Percentiles rank a stretch among this genome's conserved stretches.
These are phyloP conservation scores for Teinopalpus imperialis DNA, from an alignment of 2,888 invertebrate species.

Conservation along the genomic window DNA sequence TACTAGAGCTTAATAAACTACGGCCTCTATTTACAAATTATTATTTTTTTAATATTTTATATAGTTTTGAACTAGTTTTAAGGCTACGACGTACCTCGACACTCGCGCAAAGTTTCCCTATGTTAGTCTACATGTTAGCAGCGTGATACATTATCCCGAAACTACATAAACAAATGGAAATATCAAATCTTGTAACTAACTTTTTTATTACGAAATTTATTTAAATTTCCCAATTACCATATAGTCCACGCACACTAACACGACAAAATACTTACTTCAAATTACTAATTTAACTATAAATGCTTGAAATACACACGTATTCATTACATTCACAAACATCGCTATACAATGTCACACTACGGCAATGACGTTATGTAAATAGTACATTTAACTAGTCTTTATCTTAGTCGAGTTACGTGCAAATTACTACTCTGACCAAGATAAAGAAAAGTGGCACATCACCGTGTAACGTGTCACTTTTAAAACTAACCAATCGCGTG, in stretches of 20 bases:
- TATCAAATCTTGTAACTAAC: slow-evolving; percentile 28
- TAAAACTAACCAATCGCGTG: neutral
- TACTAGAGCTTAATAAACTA: slow-evolving; percentile 66
- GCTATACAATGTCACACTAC: slow-evolving; percentile 65
- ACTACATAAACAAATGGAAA: slow-evolving; percentile 31
- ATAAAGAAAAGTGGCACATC: neutral
- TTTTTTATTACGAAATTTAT: slow-evolving; percentile 18
- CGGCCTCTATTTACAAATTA: slow-evolving; percentile 67
- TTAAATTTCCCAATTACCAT: slow-evolving; percentile 27
- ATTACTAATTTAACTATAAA: slow-evolving; percentile 67
- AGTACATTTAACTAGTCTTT: neutral
- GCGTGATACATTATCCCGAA: slow-evolving; percentile 43
- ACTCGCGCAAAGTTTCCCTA: slow-evolving; percentile 66
- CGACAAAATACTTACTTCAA: slow-evolving; percentile 55
- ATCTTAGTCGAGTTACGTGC: neutral
- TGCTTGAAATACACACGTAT: slow-evolving; percentile 70
- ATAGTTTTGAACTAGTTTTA: slow-evolving; percentile 81
- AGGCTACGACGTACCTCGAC: slow-evolving; percentile 77
- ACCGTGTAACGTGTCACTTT: too few species aligned
- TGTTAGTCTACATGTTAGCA: slow-evolving; percentile 55
- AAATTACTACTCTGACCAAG: slow-evolving; percentile 7
- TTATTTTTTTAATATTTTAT: slow-evolving; percentile 54
- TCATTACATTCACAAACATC: slow-evolving; percentile 55
- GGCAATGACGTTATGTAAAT: slow-evolving; percentile 37
- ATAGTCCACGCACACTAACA: slow-evolving; percentile 70